phyloP scores from a whole-genome alignment of 2,113 vertebrate genomes.

The Chlamydotis undulata region DNA sequence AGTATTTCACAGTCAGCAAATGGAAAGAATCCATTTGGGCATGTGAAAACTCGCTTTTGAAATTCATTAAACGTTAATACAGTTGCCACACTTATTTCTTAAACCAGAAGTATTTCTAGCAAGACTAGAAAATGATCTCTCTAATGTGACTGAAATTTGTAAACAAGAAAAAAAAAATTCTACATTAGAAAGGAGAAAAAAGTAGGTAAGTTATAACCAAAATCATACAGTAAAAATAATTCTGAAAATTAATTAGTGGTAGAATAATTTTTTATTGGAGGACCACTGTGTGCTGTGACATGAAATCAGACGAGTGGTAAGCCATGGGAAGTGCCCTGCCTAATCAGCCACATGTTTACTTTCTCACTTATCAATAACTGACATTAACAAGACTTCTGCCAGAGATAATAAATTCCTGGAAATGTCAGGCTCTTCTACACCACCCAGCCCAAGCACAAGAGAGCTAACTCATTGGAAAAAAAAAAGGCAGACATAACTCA shows the following conservation, averaged over 20 bases:
- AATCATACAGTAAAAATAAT: background rate
- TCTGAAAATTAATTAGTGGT: background rate
- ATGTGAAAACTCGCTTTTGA: background rate
- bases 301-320: background rate
- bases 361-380: conserved; percentile 22
- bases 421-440: background rate
- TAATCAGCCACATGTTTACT: background rate
- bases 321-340: background rate
- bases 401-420: conserved; percentile 55
- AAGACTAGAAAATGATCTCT: background rate
- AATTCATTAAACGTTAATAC: background rate
- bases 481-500: background rate
- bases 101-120: background rate
- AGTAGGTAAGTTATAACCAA: background rate
- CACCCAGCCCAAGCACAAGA: background rate
- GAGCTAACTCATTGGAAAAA: background rate
- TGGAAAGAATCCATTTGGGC: background rate
- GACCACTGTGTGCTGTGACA: background rate
- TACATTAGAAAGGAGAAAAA: background rate
- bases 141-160: background rate
- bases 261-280: background rate
- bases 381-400: background rate
- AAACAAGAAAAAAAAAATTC: background rate
- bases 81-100: background rate
- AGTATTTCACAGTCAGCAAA: background rate